phyloP scores from a whole-genome alignment of 2,113 vertebrate genomes.

The Ameiurus melas region DNA sequence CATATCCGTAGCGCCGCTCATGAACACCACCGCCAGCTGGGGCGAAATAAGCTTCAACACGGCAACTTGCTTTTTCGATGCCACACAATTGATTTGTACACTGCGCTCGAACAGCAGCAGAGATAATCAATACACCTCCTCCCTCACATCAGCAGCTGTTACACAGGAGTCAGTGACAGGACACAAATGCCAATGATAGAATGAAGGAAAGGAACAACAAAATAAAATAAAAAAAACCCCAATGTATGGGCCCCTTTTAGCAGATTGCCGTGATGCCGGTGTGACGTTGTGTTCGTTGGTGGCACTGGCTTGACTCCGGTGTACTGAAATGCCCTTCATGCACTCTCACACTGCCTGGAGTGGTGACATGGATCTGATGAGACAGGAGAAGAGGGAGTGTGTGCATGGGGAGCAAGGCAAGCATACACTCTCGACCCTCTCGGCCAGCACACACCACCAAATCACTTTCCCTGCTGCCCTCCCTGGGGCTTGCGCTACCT shows the following conservation, averaged over 20 bases:
- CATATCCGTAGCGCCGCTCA: neutral
- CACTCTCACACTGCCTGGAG: slow-evolving; percentile 85
- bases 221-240: neutral
- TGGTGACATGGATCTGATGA: slow-evolving; percentile 97
- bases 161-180: slow-evolving; percentile 37
- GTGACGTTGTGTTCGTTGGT: slow-evolving; percentile 52
- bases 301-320: slow-evolving; percentile 73
- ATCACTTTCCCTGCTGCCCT: slow-evolving; percentile 70
- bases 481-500: slow-evolving; percentile 83
- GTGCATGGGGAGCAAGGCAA: slow-evolving; percentile 75
- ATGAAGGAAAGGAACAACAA: slow-evolving; percentile 6
- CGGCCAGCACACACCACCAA: slow-evolving; percentile 57
- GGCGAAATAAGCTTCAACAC: neutral
- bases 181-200: slow-evolving; percentile 41
- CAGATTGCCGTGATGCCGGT: neutral
- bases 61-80: neutral
- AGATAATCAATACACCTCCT: slow-evolving; percentile 24
- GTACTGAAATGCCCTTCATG: slow-evolving; percentile 84
- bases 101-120: slow-evolving; percentile 4
- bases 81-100: slow-evolving; percentile 22
- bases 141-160: slow-evolving; percentile 19
- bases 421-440: slow-evolving; percentile 63
- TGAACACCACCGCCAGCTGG: neutral
- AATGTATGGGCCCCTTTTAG: neutral
- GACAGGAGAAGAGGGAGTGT: slow-evolving; percentile 81